phyloP scores from a whole-genome alignment of 1,140 invertebrate species.

The Copidosoma floridanum region DNA sequence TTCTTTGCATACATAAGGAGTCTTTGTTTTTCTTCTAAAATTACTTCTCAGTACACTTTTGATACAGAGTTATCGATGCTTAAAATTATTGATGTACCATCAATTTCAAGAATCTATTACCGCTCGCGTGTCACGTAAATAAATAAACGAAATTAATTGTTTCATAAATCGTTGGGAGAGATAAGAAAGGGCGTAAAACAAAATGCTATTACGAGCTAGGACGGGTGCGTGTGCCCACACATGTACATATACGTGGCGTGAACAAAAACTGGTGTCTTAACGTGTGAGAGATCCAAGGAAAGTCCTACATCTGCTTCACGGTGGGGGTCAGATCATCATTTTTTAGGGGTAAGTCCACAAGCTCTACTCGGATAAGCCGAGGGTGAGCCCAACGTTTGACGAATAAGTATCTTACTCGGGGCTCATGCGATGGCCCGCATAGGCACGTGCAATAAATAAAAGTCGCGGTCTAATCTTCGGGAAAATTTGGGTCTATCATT shows the following conservation, averaged over 20 bases:
- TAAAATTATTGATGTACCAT: too few relatives aligned
- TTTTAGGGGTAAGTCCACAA: constrained; percentile 35
- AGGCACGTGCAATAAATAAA: constrained; percentile 13
- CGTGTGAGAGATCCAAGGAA: constrained; percentile 22
- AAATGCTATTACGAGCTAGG: neutral
- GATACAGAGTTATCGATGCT: too few relatives aligned
- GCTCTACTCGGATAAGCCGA: constrained; percentile 25
- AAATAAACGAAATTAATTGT: constrained; percentile 3
- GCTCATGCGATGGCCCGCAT: constrained; percentile 21
- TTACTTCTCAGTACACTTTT: too few relatives aligned
- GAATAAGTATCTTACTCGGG: constrained; percentile 29
- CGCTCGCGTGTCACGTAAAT: neutral
- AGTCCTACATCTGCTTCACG: constrained; percentile 40
- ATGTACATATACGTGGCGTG: neutral
- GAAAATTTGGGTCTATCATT: constrained; percentile 11
- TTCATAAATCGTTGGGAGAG: constrained; percentile 1
- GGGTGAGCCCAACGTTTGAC: constrained; percentile 28
- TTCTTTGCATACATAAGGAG: too few relatives aligned
- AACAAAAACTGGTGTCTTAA: constrained; percentile 2
- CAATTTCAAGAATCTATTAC: constrained; percentile 11
- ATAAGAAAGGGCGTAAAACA: neutral
- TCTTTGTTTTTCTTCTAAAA: too few relatives aligned
- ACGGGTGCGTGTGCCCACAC: neutral
- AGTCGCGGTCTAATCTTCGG: constrained; percentile 10
- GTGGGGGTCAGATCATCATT: constrained; percentile 36